Conservation (phyloP, 2,888 invertebrate genomes). For the Ornithoptera alexandrae region DNA sequence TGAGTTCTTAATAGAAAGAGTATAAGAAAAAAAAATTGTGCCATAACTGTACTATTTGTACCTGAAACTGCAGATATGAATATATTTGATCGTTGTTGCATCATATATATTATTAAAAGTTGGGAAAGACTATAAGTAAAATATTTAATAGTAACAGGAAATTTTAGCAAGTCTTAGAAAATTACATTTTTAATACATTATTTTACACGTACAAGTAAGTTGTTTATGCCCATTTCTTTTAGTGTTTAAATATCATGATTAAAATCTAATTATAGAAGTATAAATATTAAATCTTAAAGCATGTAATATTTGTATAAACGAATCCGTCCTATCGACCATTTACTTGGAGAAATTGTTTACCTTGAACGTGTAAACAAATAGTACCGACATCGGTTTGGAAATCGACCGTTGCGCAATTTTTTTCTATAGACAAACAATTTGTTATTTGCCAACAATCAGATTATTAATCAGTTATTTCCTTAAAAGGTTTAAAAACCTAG, state of each 20-base stretch:
- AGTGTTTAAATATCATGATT: neutral
- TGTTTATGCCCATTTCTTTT: neutral
- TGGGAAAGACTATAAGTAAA: too few relatives aligned
- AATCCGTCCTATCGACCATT: neutral
- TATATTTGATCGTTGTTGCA: too few relatives aligned
- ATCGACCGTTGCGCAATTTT: constrained; percentile 11
- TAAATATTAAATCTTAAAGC: neutral
- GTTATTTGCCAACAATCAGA: neutral
- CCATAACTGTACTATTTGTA: too few relatives aligned
- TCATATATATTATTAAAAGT: too few relatives aligned
- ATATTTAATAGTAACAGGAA: too few relatives aligned
- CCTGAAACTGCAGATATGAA: too few relatives aligned
- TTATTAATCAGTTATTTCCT: neutral
- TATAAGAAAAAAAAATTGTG: too few relatives aligned
- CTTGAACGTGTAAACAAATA: constrained; percentile 13
- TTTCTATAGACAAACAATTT: neutral
- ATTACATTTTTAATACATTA: too few relatives aligned
- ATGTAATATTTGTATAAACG: constrained; percentile 8
- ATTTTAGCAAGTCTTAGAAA: too few relatives aligned
- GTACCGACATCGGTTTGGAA: constrained; percentile 16
- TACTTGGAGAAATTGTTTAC: constrained; percentile 10
- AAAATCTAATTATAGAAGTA: neutral
- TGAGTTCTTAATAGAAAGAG: too few relatives aligned
- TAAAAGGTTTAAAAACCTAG: neutral
- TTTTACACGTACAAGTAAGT: neutral